These are phyloP conservation scores for Mus spretus DNA, from an alignment of 2,797 vertebrate genomes.

Conservation along the genomic window DNA sequence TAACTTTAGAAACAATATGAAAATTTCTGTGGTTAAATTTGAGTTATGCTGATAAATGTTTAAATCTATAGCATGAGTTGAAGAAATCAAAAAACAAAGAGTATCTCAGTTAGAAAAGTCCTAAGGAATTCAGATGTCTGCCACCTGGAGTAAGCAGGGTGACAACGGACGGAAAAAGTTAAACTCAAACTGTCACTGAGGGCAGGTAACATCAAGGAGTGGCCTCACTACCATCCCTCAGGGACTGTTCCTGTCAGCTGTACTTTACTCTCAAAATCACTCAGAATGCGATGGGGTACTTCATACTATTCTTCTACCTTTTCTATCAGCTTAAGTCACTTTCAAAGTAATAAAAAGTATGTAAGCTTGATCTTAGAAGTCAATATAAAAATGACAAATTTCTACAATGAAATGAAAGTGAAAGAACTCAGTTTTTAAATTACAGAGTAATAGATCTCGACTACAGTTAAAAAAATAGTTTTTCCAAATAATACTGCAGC, in stretches of 20 bases:
- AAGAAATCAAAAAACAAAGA: slow-evolving; percentile 45
- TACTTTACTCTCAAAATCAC: slow-evolving; percentile 30
- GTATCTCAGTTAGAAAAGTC: background rate
- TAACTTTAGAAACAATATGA: background rate
- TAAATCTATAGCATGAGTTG: background rate
- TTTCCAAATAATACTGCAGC: slow-evolving; percentile 11
- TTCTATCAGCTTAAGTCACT: slow-evolving; percentile 33
- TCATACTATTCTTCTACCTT: background rate
- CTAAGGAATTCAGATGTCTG: background rate
- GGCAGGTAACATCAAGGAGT: background rate
- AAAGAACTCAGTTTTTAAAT: slow-evolving; percentile 58
- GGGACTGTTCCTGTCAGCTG: background rate
- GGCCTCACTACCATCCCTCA: background rate
- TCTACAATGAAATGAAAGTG: slow-evolving; percentile 34
- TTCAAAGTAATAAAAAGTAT: slow-evolving; percentile 22
- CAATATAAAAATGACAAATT: slow-evolving; percentile 48
- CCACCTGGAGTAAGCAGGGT: background rate
- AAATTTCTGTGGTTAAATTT: background rate
- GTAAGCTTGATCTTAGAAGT: slow-evolving; percentile 49
- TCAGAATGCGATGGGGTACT: background rate
- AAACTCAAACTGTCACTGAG: slow-evolving; percentile 9
- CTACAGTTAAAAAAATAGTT: background rate
- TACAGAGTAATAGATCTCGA: background rate
- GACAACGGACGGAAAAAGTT: background rate
- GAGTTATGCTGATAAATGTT: background rate